Evolutionary conservation across 1,140 invertebrate species (phyloP), one percentile per base, ranked within the genome.

Genomic region (Drosophila ohnishii): DNA sequence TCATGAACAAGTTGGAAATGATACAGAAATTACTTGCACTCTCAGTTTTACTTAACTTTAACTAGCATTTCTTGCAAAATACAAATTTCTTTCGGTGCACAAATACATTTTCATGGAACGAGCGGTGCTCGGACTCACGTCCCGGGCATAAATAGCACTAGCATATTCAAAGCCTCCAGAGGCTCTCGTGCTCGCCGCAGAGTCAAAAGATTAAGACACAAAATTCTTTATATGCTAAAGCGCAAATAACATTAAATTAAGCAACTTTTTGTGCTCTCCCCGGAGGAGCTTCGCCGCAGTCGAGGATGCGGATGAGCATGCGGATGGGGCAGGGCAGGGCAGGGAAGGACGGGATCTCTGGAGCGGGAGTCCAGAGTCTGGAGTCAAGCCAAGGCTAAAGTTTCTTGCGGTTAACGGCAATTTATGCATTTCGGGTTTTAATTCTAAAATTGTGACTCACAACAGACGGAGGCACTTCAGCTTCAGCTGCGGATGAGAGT

Each of bases 221-320:
- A 90, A 87, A 90, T 91, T 90, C 80, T 91, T 91, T 91, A 91
- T 91, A 87, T 90, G 90, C 80, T 91, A 77, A 90, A 90, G 86
- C 64, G 89, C 85, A 91, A 91, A 91, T 91, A 91, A 91, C 89
- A 90, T 90, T 91, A 91, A 91, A 91, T 91, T 90, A 90, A 90
- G 87, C 72, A 87, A 90, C 76, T 90, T 90, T 90, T 83, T 90
- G 72, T 84, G 77, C 80, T 61, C 66, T 55, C 39, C 61, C 65
- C 39, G 48, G 55, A 72, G 80, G 53, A 63, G 44, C 65, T 75
- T 55, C 57, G 67, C 37, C 65, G 32, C 59, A 32, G 10, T 16
- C 34, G 63, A 66, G 32, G 48, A 32, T 42, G 61, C 16, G 28
- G 28, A n/a, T 42, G 62, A 58, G 39, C 19, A 22, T 19, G 42